A percentile compares a stretch with the other conserved stretches of the same genome.
Conservation (phyloP, 2,113 vertebrate species). For the Sphyrna mokarran region DNA sequence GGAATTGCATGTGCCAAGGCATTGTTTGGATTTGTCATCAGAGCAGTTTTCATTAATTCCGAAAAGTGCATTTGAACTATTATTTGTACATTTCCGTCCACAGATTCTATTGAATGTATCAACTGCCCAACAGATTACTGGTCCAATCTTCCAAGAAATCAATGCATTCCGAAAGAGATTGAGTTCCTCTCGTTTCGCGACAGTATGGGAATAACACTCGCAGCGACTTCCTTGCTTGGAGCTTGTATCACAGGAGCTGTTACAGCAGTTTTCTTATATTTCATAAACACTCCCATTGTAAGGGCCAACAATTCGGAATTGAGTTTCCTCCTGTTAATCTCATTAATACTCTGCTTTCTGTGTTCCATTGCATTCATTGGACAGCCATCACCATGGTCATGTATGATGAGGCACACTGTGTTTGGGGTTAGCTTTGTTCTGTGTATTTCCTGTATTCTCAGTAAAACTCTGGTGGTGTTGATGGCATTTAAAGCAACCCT, state of each 20-base stretch:
- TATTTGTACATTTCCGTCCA: background rate
- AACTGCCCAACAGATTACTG: background rate
- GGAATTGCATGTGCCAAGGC: too few relatives aligned
- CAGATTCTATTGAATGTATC: background rate
- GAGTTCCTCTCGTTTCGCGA: conserved; percentile 20
- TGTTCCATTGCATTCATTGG: conserved; percentile 25
- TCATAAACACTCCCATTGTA: conserved; percentile 32
- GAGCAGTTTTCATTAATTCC: too few relatives aligned
- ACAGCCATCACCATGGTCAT: background rate
- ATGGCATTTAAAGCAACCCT: conserved; percentile 22
- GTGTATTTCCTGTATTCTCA: conserved; percentile 21
- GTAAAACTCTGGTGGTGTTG: conserved; percentile 7
- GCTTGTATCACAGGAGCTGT: conserved; percentile 13
- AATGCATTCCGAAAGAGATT: background rate
- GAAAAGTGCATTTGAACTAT: background rate
- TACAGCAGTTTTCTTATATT: background rate
- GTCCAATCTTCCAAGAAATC: background rate
- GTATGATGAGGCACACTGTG: background rate
- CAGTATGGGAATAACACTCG: background rate
- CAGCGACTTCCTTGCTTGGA: background rate
- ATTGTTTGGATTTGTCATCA: too few relatives aligned
- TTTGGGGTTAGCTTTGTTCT: conserved; percentile 15
- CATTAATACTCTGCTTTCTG: conserved; percentile 15
- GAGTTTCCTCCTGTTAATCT: background rate
- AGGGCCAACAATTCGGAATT: background rate